Evolutionary conservation across 2,888 invertebrate species (phyloP), one percentile per base, ranked within the genome.

Genomic region (Emmelina monodactyla): DNA sequence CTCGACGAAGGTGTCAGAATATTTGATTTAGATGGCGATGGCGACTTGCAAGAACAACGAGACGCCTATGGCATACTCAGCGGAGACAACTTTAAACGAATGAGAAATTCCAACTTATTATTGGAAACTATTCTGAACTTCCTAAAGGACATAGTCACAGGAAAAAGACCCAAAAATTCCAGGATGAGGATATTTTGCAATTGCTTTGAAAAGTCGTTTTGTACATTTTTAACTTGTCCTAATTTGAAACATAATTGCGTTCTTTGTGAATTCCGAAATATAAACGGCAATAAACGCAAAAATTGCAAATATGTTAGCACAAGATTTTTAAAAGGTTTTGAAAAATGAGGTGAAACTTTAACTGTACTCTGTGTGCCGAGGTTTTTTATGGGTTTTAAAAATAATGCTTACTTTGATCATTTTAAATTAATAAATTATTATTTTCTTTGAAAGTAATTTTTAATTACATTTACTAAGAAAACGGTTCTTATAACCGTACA

Each of bases 191-290:
- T 25, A 3, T 10, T 25, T 3, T n/a, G 6, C 6, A 25, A 25
- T 11, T 25, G 25, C 11, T 3, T 3, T 3, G 25, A 25, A 10
- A 9, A 25, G 11, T 7, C 6, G 4, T 25, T 47, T 2, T 76
- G 76, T 46, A 55, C 53, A 42, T 72, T 71, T 46, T 41, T 76
- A 42, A 35, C 54, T 14, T 76, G 76, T 42, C 55, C 56, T 10
- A 39, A 60, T 33, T 46, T 68, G 16, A 43, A 32, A 12, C 32
- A 49, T 13, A 46, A 45, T 42, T 76, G 76, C 41, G 39, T 51
- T n/a, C 33, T 72, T 22, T 76, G 75, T 45, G 60, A 67, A 50
- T 49, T 60, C n/a, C 2, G 42, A 47, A 29, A 46, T 42, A 13
- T 39, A 40, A 6, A 33, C 32, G 1, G 5, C 29, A 3, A 28